A percentile compares a stretch with the other conserved stretches of the same genome.
phyloP scores from a whole-genome alignment of 2,888 invertebrate species.

The Ligdia adustata region DNA sequence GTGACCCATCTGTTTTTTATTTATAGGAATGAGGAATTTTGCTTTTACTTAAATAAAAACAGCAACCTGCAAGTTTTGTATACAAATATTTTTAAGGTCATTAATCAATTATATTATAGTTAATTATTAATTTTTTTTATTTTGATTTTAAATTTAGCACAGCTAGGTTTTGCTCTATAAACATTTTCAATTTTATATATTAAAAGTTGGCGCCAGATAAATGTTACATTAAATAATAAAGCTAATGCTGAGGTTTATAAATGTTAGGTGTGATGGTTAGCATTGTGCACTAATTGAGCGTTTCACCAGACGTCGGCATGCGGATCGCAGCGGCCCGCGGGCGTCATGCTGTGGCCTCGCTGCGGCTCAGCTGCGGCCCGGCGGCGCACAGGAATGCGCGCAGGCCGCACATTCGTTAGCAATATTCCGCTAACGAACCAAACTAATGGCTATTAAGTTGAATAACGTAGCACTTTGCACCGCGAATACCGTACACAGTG shows the following conservation, averaged over 20 bases:
- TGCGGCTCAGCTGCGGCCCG: slow-evolving; percentile 19
- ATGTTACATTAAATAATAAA: background rate
- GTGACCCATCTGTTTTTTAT: too few relatives aligned
- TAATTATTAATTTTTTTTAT: too few relatives aligned
- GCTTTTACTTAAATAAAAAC: too few relatives aligned
- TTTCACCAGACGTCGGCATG: slow-evolving; percentile 60
- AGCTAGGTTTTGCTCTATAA: too few relatives aligned
- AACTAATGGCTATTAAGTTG: slow-evolving; percentile 82
- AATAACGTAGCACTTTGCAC: slow-evolving; percentile 78
- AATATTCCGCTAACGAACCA: slow-evolving; percentile 83
- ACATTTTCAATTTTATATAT: too few relatives aligned
- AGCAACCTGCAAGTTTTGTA: too few relatives aligned
- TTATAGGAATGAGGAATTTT: too few relatives aligned
- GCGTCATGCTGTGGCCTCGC: slow-evolving; percentile 17
- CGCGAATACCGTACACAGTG: slow-evolving; percentile 60
- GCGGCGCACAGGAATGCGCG: slow-evolving; percentile 49
- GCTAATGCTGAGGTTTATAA: background rate
- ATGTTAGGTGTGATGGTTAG: slow-evolving; percentile 54
- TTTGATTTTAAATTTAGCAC: too few relatives aligned
- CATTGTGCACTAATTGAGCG: slow-evolving; percentile 74
- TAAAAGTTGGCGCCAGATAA: too few relatives aligned
- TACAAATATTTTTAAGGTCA: too few relatives aligned
- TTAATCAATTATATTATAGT: too few relatives aligned
- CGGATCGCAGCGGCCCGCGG: slow-evolving; percentile 12
- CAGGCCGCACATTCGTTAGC: slow-evolving; percentile 78